Evolutionary conservation across 2,888 invertebrate genomes (phyloP).

Genomic region (Camponotus fellah): DNA sequence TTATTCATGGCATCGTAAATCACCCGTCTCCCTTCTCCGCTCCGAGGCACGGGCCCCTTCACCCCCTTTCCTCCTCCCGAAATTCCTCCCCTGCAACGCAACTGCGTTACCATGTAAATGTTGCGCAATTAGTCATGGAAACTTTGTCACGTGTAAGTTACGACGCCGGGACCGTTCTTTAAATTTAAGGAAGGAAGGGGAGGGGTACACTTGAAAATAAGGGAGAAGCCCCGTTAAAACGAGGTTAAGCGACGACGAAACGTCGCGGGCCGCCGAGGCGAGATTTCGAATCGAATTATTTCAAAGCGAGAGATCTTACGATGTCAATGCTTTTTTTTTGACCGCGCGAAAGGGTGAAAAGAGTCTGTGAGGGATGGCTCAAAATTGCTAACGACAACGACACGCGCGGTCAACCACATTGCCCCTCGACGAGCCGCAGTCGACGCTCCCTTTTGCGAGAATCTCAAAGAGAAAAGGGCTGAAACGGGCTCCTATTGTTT

Average conservation of each 20-base stretch:
- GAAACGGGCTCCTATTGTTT: slow-evolving; percentile 67
- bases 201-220: slow-evolving; percentile 52
- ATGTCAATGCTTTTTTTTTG: slow-evolving; percentile 15
- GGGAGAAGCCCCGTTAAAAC: slow-evolving; percentile 49
- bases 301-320: slow-evolving; percentile 7
- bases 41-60: slow-evolving; percentile 16
- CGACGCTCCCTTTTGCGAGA: slow-evolving; percentile 63
- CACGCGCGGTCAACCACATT: slow-evolving; percentile 65
- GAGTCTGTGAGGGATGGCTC: slow-evolving; percentile 46
- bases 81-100: slow-evolving; percentile 17
- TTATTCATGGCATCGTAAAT: slow-evolving; percentile 61
- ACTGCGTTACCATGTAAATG: slow-evolving; percentile 65
- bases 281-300: slow-evolving; percentile 51
- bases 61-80: background rate
- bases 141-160: slow-evolving; percentile 64
- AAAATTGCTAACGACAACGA: slow-evolving; percentile 71
- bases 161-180: slow-evolving; percentile 52
- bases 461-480: slow-evolving; percentile 68
- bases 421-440: slow-evolving; percentile 60
- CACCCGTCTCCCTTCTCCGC: slow-evolving; percentile 23
- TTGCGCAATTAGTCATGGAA: slow-evolving; percentile 66
- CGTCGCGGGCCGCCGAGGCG: slow-evolving; percentile 30
- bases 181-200: slow-evolving; percentile 55
- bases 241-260: slow-evolving; percentile 49
- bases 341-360: slow-evolving; percentile 44